Conservation (phyloP, 1,140 invertebrate species). For the Rhizoglyphus robini region DNA sequence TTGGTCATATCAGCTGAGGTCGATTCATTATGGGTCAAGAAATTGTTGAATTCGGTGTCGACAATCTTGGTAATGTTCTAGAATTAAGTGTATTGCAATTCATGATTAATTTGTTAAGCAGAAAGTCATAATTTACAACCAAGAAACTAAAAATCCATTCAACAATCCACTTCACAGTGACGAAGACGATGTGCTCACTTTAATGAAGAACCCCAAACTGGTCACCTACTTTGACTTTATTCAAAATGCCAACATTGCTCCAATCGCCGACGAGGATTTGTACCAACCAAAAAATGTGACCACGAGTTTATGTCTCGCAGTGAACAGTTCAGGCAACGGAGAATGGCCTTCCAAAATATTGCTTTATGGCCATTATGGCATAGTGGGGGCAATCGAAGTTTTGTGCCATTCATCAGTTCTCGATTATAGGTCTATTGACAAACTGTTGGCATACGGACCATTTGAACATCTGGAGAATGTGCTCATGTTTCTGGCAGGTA, state of each 20-base stretch:
- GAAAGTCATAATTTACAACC: neutral
- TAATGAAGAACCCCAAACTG: neutral
- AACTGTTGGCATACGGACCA: neutral
- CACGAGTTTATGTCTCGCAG: neutral
- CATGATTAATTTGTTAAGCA: neutral
- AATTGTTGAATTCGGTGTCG: conserved; percentile 4
- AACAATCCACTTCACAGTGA: neutral
- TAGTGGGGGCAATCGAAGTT: neutral
- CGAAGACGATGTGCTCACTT: neutral
- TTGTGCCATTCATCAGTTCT: neutral
- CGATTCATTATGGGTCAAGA: neutral
- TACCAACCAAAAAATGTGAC: neutral
- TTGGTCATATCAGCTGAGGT: neutral
- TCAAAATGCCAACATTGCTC: neutral
- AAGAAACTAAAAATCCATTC: neutral
- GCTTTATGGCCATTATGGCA: neutral
- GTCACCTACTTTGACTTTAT: neutral
- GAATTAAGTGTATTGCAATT: neutral
- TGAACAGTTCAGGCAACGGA: neutral
- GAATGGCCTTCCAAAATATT: conserved; percentile 5
- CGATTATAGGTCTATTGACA: conserved; percentile 2
- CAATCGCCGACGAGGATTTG: neutral
- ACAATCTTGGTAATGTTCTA: neutral
- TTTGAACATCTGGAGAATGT: conserved; percentile 5
- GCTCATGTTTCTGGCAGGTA: conserved; percentile 2